Conservation (phyloP, 1,140 invertebrate species). For the Nasonia giraulti region DNA sequence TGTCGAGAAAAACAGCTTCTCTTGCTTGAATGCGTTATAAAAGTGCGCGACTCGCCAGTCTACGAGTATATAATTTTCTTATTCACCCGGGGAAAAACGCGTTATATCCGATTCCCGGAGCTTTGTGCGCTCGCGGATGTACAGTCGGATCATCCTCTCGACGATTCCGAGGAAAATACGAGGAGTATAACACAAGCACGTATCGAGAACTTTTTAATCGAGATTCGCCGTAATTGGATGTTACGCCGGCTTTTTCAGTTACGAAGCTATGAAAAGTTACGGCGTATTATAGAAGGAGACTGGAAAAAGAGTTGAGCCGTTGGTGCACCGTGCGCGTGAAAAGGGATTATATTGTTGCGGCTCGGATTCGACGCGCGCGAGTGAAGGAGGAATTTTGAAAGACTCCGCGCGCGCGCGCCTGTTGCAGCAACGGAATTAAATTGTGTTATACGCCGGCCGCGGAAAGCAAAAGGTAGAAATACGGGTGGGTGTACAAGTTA, state of each 20-base stretch:
- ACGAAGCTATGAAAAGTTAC: too few relatives aligned
- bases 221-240: slow-evolving; percentile 31
- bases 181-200: not conserved
- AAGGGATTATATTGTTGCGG: slow-evolving; percentile 12
- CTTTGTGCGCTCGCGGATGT: not conserved
- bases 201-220: slow-evolving; percentile 42
- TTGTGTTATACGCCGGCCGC: not conserved
- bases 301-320: not conserved
- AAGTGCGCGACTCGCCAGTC: not conserved
- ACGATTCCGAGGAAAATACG: slow-evolving; percentile 5
- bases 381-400: not conserved
- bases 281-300: not conserved
- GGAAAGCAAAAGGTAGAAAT: not conserved
- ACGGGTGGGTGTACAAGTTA: not conserved
- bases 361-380: not conserved
- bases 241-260: slow-evolving; percentile 25
- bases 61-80: not conserved
- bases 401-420: not conserved
- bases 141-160: not conserved
- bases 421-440: not conserved
- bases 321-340: not conserved
- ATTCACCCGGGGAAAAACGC: not conserved
- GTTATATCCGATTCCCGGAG: not conserved
- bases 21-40: not conserved
- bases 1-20: not conserved